A percentile compares a stretch with the other conserved stretches of the same genome.
These are phyloP conservation scores for Phasia obesa DNA, from an alignment of 2,888 invertebrate genomes.

Conservation along the genomic window DNA sequence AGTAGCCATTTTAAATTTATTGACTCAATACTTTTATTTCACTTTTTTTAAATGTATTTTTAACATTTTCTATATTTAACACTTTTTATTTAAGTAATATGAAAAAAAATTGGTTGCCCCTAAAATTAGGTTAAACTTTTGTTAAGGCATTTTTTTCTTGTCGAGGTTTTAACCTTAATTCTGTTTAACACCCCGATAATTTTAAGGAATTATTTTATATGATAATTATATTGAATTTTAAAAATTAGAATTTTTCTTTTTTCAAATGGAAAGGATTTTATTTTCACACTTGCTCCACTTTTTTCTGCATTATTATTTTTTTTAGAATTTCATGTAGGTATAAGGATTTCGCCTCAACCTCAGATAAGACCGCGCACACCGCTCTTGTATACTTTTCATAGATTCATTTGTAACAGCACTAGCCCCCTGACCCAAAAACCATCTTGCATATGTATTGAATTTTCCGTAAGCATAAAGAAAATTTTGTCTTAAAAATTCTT, in stretches of 20 bases:
- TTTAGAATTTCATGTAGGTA: slow-evolving; percentile 74
- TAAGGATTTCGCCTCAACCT: slow-evolving; percentile 74
- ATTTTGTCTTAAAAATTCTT: slow-evolving; percentile 67
- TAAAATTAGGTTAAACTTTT: slow-evolving; percentile 63
- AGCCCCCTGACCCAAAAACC: slow-evolving; percentile 70
- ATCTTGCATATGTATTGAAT: slow-evolving; percentile 74
- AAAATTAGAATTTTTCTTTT: slow-evolving; percentile 31
- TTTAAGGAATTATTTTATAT: neutral
- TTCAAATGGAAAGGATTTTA: slow-evolving; percentile 35
- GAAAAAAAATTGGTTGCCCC: slow-evolving; percentile 41
- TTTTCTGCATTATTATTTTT: slow-evolving; percentile 61
- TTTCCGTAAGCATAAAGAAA: slow-evolving; percentile 71
- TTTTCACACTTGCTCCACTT: slow-evolving; percentile 74
- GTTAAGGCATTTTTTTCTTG: slow-evolving; percentile 21
- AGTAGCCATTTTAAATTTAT: neutral
- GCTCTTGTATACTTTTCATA: slow-evolving; percentile 68
- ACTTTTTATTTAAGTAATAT: slow-evolving; percentile 13
- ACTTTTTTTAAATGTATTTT: neutral
- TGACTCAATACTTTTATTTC: neutral
- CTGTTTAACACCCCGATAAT: neutral
- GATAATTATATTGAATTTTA: neutral
- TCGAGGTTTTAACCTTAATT: slow-evolving; percentile 41
- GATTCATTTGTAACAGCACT: slow-evolving; percentile 68
- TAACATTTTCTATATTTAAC: slow-evolving; percentile 16
- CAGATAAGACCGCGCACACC: slow-evolving; percentile 71